Conservation (phyloP, 2,888 invertebrate species). For the Agrypnus murinus region DNA sequence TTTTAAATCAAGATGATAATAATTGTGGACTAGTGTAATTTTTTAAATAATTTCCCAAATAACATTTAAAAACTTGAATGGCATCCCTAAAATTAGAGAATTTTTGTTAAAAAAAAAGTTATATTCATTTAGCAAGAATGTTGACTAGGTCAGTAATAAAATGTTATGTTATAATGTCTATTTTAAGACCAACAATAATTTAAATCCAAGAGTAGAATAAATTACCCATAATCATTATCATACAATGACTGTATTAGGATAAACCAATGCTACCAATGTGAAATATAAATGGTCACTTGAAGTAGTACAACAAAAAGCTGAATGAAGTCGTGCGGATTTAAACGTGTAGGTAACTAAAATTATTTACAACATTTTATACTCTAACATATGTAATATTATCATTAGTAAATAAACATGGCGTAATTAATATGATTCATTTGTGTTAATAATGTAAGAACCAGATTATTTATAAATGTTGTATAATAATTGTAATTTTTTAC, state of each 20-base stretch:
- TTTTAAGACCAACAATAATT: constrained; percentile 20
- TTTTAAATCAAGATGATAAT: constrained; percentile 9
- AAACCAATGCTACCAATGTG: not conserved
- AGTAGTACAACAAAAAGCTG: not conserved
- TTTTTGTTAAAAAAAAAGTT: not conserved
- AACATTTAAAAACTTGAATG: not conserved
- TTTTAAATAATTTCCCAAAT: not conserved
- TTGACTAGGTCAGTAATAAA: constrained; percentile 32
- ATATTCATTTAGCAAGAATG: constrained; percentile 15
- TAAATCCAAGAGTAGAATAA: constrained; percentile 9
- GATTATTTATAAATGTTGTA: too few species aligned
- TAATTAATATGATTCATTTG: too few species aligned
- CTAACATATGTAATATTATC: too few species aligned
- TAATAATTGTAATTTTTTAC: too few species aligned
- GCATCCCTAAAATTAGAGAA: too few species aligned
- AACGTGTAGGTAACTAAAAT: constrained; percentile 11
- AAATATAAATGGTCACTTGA: not conserved
- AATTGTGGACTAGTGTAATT: not conserved
- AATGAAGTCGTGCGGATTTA: constrained; percentile 30
- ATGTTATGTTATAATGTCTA: constrained; percentile 24
- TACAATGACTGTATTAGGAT: constrained; percentile 34
- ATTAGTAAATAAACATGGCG: too few species aligned
- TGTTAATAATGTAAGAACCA: too few species aligned
- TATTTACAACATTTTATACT: too few species aligned
- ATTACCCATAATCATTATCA: constrained; percentile 18